Evolutionary conservation across 2,113 vertebrate genomes (phyloP), one percentile per base, ranked within the genome.

Genomic region (Carettochelys insculpta): DNA sequence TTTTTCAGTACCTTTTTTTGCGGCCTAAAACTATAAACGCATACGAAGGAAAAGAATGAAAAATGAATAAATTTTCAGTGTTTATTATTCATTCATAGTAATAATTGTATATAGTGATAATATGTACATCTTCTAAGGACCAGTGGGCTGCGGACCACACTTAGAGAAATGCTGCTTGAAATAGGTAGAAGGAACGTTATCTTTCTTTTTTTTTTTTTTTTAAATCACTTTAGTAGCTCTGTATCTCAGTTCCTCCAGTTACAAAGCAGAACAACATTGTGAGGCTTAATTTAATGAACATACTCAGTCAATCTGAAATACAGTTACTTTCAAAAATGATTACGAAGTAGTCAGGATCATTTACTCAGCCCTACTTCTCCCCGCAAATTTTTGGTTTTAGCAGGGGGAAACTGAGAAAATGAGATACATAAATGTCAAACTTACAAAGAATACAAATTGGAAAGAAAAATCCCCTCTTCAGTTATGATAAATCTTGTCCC

Each of bases 321-420:
- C 12, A 41, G 25, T n/a, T 0, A 56, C 82, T 95, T 92, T 87
- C 86, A 92, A 48, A 90, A 41, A 92, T 51, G 1, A 91, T 90
- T 94, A 83, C 83, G 75, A 51, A 29, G 61, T 82, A 52, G 43
- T 87, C 87, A 85, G 3, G 41, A 87, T 52, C 52, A 27, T 80
- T 90, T 91, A 81, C 58, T 29, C 2, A 0, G 75, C 43, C 85
- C 87, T 80, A 0, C 53, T 92, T 95, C 80, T 94, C 52, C 20
- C 80, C 85, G 94, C 94, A 79, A 92, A 61, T 7, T 83, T 80
- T 80, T 93, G 80, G 86, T 83, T 96, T 96, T 85, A 89, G 77
- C 58, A 90, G 27, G 27, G 31, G 79, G 50, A n/a, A 91, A 68
- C 8, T 90, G 65, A 24, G 83, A 90, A 87, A 84, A 78, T 71